Base-by-base conservation (phyloP, 2,888 invertebrate species). In the Rhamnusium bicolor region DNA sequence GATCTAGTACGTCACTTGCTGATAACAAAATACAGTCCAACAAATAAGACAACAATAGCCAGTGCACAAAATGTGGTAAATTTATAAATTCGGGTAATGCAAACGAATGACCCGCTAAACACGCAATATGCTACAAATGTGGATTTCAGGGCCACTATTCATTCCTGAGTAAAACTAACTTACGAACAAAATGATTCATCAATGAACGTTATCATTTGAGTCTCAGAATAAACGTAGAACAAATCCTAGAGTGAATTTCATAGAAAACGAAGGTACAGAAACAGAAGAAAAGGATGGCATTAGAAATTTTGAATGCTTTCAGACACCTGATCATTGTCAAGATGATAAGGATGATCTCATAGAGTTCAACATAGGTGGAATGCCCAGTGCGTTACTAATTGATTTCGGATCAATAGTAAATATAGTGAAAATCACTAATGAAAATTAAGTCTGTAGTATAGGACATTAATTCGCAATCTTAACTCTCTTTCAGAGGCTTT, bases 91-190 rank as follows among this genome's bases (percentile, higher is more conserved):
- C 18, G 1, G 12, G 18, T 4, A n/a, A 66, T 16, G 21, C 14
- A 29, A 73, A 58, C 18, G 18, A 63, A 19, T 71, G 75, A 29
- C 73, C 73, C 10, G 73, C 73, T 12, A 74, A 61, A 53, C 19
- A 63, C 12, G n/a, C 47, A 5, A 74, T 67, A 65, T 78, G 75
- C n/a, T 40, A 63, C 21, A 75, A 74, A 62, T 76, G 72, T 60
- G 68, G 73, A 60, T 62, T 32, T 1, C 56, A 53, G 24, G 74
- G 78, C 29, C 78, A 78, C 62, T 74, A 67, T 24, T 24, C 24
- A 4, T 24, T 24, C 24, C 2, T 24, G 24, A 4, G 24, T 6
- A 24, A 24, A 24, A 24, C 24, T 24, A 4, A 4, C 2, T 6
- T 2, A 6, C 3, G 24, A 24, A 24, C 2, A 24, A 2, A 6